Evolutionary conservation across 92 coral and sea anemone genomes (phyloP), one percentile per base, ranked within the genome.

Genomic region (Bergia sp.): DNA sequence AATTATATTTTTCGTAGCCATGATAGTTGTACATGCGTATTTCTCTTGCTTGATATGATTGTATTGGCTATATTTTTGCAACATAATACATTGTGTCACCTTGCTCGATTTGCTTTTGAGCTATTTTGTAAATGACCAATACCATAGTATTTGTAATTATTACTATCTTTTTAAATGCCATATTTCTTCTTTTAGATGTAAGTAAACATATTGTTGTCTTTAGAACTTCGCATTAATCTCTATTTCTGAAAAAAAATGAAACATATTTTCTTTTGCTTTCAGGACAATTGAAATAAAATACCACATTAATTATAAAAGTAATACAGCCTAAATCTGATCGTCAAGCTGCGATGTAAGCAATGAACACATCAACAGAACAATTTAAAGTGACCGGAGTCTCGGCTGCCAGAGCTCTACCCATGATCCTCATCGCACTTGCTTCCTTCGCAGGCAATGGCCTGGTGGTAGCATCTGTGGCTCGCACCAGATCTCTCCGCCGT

Each of bases 371-470:
- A 37, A 23, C 42, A 3, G 79, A 84, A 29, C 79, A 84, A 36
- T 38, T 44, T 43, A 9, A 65, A 71, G 93, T 92, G 66, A 92
- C 94, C 39, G 90, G 55, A 1, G 39, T n/a, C 53, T 89, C 97
- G 29, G 90, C 91, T 12, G 88, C 90, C 16, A 87, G 73, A 75
- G 88, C 93, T n/a, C 8, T 92, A 36, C 97, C 97, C 81, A 91
- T 94, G 97, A 92, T 94, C 36, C 85, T 92, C 37, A 71, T 94
- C 79, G 79, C 91, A 39, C 89, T 94, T 21, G 90, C 95, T n/a
- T 92, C 97, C 29, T 91, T 94, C 37, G 55, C 86, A 6, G 97
- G 92, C 21, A 94, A 94, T 77, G 79, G 91, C 21, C 78, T 94
- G 53, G 94, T 94, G 29, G 90, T 94, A 40, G 67, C 81, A 15